Conservation (phyloP, 2,888 invertebrate species). For the Caenorhabditis plicata region DNA sequence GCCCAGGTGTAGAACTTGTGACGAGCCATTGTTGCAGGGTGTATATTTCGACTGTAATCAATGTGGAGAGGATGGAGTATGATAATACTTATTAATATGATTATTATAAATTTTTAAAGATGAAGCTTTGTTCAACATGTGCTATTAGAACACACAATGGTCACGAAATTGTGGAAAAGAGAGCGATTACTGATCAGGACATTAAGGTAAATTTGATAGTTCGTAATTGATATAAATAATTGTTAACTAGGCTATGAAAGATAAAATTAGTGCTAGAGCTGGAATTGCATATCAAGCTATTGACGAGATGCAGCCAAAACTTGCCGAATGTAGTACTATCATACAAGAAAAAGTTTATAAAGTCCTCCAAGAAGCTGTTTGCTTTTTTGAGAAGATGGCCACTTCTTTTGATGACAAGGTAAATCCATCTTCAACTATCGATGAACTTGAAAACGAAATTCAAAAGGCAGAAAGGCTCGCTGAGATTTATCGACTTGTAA, state of each 20-base stretch:
- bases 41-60: constrained; percentile 19
- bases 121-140: constrained; percentile 31
- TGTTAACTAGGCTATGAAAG: constrained; percentile 11
- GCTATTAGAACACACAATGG: constrained; percentile 40
- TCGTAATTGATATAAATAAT: not conserved
- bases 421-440: constrained; percentile 9
- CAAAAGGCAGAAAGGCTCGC: constrained; percentile 8
- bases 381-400: constrained; percentile 7
- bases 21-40: constrained; percentile 7
- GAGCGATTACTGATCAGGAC: constrained; percentile 14
- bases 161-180: constrained; percentile 24
- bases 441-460: constrained; percentile 12
- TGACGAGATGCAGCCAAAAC: constrained; percentile 7
- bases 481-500: not conserved
- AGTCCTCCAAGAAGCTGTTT: not conserved
- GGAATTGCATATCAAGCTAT: constrained; percentile 9
- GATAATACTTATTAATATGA: not conserved
- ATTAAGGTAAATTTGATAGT: not conserved
- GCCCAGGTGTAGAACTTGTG: constrained; percentile 7
- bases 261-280: constrained; percentile 7
- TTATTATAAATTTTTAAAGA: not conserved
- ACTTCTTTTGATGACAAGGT: constrained; percentile 8
- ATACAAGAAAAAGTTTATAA: not conserved
- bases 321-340: constrained; percentile 4
- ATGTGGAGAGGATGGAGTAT: constrained; percentile 5